Evolutionary conservation across 2,888 invertebrate genomes (phyloP).

Genomic region (Drosophila parthenogenetica): DNA sequence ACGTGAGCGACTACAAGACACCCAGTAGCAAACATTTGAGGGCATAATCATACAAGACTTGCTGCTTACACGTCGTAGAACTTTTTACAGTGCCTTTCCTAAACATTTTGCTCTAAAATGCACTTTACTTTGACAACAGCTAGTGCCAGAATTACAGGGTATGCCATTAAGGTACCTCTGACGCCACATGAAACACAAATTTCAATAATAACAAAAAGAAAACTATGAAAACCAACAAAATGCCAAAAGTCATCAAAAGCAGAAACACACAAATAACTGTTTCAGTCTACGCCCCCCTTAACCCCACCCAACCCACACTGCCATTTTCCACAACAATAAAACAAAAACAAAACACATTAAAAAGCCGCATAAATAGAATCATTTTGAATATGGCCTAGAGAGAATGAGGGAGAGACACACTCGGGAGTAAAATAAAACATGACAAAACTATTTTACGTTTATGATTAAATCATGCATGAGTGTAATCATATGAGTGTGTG

Average conservation of each 20-base stretch:
- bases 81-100: neutral
- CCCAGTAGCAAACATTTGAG: slow-evolving; percentile 5
- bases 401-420: neutral
- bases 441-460: slow-evolving; percentile 76
- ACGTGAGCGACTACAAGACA: slow-evolving; percentile 16
- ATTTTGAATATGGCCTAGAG: slow-evolving; percentile 44
- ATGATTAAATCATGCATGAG: slow-evolving; percentile 75
- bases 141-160: slow-evolving; percentile 24
- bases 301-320: neutral
- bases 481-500: slow-evolving; percentile 1
- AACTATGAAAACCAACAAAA: slow-evolving; percentile 48
- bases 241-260: slow-evolving; percentile 67
- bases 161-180: slow-evolving; percentile 5
- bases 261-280: slow-evolving; percentile 35
- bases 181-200: slow-evolving; percentile 27
- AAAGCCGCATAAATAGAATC: slow-evolving; percentile 47
- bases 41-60: no score
- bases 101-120: neutral
- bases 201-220: slow-evolving; percentile 54
- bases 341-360: slow-evolving; percentile 48
- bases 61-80: no score
- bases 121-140: neutral
- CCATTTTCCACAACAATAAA: slow-evolving; percentile 21
- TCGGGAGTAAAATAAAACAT: slow-evolving; percentile 49
- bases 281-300: neutral